phyloP scores from a whole-genome alignment of 2,113 vertebrate genomes.

The Philantomba maxwellii region DNA sequence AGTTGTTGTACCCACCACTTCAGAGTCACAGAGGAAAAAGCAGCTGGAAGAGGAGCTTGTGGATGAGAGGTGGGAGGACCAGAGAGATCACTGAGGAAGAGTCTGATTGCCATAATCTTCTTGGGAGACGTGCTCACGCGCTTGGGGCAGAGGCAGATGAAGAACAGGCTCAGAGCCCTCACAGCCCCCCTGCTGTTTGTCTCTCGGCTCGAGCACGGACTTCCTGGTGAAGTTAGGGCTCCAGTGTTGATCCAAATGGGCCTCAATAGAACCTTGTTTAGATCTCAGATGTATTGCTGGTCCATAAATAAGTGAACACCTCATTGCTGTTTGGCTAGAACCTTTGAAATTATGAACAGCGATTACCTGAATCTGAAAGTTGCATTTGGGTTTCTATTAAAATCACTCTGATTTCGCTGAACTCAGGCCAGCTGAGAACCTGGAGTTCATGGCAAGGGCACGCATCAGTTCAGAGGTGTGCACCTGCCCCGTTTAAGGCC shows the following conservation, averaged over 20 bases:
- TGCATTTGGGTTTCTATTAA: background rate
- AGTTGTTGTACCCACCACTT: background rate
- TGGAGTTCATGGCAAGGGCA: background rate
- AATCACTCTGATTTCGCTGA: background rate
- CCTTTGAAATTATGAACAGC: background rate
- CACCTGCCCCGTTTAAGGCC: background rate
- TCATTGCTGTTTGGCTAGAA: background rate
- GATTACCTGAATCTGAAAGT: background rate
- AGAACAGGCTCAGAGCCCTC: rapidly evolving
- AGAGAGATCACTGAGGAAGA: background rate
- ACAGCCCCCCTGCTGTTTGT: background rate
- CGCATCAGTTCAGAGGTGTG: background rate
- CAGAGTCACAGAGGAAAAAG: background rate
- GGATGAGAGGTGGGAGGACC: background rate
- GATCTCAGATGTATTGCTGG: background rate
- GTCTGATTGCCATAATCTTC: background rate
- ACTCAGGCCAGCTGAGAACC: background rate
- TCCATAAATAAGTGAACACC: background rate
- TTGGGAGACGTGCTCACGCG: background rate
- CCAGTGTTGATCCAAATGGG: background rate
- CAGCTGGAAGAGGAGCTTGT: background rate
- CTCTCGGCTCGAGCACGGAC: background rate
- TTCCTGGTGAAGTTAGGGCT: background rate
- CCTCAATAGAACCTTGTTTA: background rate
- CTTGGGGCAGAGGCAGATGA: background rate